Percentiles rank a stretch among this genome's conserved stretches.
Evolutionary conservation across 1,140 invertebrate genomes (phyloP).

Genomic region (Drosophila kikkawai): DNA sequence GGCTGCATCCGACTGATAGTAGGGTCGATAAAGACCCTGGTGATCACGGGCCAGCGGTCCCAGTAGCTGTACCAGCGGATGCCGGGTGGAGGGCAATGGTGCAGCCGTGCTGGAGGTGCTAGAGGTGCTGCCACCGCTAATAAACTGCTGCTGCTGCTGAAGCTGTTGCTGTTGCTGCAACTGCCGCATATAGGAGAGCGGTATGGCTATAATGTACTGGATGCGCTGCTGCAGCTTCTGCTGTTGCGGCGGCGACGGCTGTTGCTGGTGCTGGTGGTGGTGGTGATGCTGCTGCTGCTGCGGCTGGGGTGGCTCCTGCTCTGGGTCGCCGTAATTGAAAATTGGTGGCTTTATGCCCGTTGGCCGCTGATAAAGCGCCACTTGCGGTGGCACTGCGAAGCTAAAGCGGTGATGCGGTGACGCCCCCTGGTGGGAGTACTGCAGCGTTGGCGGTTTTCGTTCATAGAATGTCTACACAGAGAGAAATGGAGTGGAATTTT

Average conservation of each 20-base stretch:
- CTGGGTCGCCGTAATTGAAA: slow-evolving; percentile 55
- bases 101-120: slow-evolving; percentile 24
- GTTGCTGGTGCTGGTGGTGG: slow-evolving; percentile 25
- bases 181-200: slow-evolving; percentile 75
- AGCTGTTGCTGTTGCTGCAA: slow-evolving; percentile 66
- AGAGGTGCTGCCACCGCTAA: neutral
- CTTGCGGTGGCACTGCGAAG: slow-evolving; percentile 63
- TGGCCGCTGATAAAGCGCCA: slow-evolving; percentile 68
- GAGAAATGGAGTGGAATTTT: neutral
- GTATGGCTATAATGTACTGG: slow-evolving; percentile 81
- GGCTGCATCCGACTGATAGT: slow-evolving; percentile 58
- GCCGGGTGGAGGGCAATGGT: slow-evolving; percentile 26
- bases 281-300: slow-evolving; percentile 13
- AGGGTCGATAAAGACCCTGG: slow-evolving; percentile 63
- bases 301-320: slow-evolving; percentile 22
- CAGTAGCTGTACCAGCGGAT: slow-evolving; percentile 51
- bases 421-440: slow-evolving; percentile 24
- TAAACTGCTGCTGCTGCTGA: slow-evolving; percentile 29
- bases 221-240: slow-evolving; percentile 63
- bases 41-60: slow-evolving; percentile 76
- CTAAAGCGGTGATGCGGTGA: slow-evolving; percentile 64
- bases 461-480: slow-evolving; percentile 53
- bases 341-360: slow-evolving; percentile 34
- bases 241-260: slow-evolving; percentile 32
- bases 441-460: slow-evolving; percentile 30